phyloP scores from a whole-genome alignment of 2,888 invertebrate genomes.

The Ceramica pisi region DNA sequence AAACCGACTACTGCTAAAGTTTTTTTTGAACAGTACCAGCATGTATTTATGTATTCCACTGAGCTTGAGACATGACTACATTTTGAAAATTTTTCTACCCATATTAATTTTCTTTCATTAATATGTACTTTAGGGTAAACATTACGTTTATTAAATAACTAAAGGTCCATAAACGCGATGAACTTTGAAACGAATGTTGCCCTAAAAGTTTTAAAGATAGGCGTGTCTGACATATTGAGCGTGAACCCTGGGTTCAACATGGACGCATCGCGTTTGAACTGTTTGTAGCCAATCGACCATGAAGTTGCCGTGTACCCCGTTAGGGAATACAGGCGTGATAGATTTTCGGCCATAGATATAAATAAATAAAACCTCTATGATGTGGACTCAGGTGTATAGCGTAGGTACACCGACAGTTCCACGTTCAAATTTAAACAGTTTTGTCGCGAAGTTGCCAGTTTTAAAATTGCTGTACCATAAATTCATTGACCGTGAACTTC shows the following conservation, averaged over 20 bases:
- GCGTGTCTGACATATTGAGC: constrained; percentile 60
- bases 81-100: background rate
- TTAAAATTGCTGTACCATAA: constrained; percentile 8
- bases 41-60: too few species aligned
- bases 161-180: constrained; percentile 16
- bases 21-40: too few species aligned
- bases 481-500: constrained; percentile 44
- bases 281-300: constrained; percentile 59
- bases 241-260: constrained; percentile 52
- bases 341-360: constrained; percentile 49
- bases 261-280: constrained; percentile 48
- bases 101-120: background rate
- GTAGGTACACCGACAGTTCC: constrained; percentile 19
- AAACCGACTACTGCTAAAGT: background rate
- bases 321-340: constrained; percentile 51
- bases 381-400: constrained; percentile 18
- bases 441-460: background rate
- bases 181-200: constrained; percentile 34
- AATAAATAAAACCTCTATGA: constrained; percentile 36
- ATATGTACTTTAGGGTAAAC: background rate
- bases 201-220: constrained; percentile 47
- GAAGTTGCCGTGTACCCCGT: constrained; percentile 50
- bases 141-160: background rate
- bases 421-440: constrained; percentile 16
- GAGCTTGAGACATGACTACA: too few species aligned